Evolutionary conservation across 2,888 invertebrate species (phyloP).

Genomic region (Sturmia bella): DNA sequence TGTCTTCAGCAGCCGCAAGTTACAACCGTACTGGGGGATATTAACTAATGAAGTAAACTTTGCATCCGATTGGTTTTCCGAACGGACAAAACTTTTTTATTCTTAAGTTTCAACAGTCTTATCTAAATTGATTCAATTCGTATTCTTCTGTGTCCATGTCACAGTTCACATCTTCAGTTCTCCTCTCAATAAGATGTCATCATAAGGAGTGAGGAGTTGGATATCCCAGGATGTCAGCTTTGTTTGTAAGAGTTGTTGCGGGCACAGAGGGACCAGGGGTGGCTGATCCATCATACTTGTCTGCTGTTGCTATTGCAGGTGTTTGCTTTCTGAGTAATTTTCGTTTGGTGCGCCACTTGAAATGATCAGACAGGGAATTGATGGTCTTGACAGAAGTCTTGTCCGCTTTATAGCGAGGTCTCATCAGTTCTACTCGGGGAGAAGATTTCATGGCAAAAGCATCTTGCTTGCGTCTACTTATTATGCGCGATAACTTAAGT

Average conservation of each 20-base stretch:
- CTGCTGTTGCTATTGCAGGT: neutral
- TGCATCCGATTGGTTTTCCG: slow-evolving; percentile 21
- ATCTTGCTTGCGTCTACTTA: slow-evolving; percentile 75
- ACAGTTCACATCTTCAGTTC: slow-evolving; percentile 20
- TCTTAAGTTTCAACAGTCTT: slow-evolving; percentile 58
- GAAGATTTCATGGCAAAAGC: slow-evolving; percentile 58
- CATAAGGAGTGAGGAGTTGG: slow-evolving; percentile 60
- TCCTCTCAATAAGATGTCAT: slow-evolving; percentile 54
- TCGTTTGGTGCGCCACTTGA: slow-evolving; percentile 71
- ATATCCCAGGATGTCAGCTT: slow-evolving; percentile 35
- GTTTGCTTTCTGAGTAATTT: slow-evolving; percentile 48
- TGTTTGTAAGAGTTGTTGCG: slow-evolving; percentile 53
- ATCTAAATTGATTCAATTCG: slow-evolving; percentile 67
- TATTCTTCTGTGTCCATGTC: slow-evolving; percentile 43
- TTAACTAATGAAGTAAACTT: slow-evolving; percentile 1
- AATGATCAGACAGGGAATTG: slow-evolving; percentile 67
- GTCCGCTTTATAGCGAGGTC: slow-evolving; percentile 55
- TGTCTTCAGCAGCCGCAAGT: too few species aligned
- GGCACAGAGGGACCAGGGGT: slow-evolving; percentile 9
- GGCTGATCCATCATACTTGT: slow-evolving; percentile 6
- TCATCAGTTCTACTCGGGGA: slow-evolving; percentile 70
- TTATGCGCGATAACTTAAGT: slow-evolving; percentile 77
- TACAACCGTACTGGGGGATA: neutral
- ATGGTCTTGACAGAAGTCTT: slow-evolving; percentile 63
- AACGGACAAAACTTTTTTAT: slow-evolving; percentile 28